A percentile compares a stretch with the other conserved stretches of the same genome.
Evolutionary conservation across 2,113 vertebrate genomes (phyloP).

Genomic region (Cynoglossus semilaevis): DNA sequence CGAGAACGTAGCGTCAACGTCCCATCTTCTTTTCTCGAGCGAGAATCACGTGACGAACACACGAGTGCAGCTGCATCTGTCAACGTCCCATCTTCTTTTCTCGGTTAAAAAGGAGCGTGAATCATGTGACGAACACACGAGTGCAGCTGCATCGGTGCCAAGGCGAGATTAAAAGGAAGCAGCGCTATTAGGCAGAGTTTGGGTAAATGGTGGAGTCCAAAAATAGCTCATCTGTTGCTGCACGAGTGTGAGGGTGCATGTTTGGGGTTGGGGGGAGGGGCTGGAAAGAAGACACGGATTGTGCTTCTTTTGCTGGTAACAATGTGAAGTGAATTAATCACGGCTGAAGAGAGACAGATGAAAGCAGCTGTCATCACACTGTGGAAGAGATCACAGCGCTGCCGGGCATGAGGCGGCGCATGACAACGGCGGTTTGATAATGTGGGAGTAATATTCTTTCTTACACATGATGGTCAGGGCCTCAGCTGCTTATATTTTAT

Average conservation of each 20-base stretch:
- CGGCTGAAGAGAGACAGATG: conserved; percentile 30
- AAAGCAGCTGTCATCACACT: conserved; percentile 23
- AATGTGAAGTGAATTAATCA: conserved; percentile 14
- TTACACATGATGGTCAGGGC: conserved; percentile 10
- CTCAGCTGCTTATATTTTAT: conserved; percentile 3
- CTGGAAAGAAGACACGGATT: conserved; percentile 13
- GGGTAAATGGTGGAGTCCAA: conserved; percentile 51
- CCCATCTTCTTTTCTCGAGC: too few relatives aligned
- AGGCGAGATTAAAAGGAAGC: conserved; percentile 23
- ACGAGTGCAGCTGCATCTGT: conserved; percentile 27
- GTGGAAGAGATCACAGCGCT: conserved; percentile 30
- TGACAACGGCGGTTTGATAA: conserved; percentile 30
- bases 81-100: too few relatives aligned
- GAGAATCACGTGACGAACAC: conserved; percentile 3
- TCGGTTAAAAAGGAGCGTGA: too few relatives aligned
- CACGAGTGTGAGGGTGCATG: conserved; percentile 35
- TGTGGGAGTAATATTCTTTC: conserved; percentile 36
- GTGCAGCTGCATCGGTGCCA: conserved; percentile 21
- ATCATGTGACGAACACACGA: conserved; percentile 10
- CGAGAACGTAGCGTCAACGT: too few relatives aligned
- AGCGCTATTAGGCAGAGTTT: conserved; percentile 45
- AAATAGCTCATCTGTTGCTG: conserved; percentile 66
- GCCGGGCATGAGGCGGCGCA: background rate
- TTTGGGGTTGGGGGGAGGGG: conserved; percentile 12
- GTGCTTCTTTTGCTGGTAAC: conserved; percentile 9